A percentile compares a stretch with the other conserved stretches of the same genome.
Evolutionary conservation across 2,797 vertebrate species (phyloP).

Genomic region (Pteropus rufus): DNA sequence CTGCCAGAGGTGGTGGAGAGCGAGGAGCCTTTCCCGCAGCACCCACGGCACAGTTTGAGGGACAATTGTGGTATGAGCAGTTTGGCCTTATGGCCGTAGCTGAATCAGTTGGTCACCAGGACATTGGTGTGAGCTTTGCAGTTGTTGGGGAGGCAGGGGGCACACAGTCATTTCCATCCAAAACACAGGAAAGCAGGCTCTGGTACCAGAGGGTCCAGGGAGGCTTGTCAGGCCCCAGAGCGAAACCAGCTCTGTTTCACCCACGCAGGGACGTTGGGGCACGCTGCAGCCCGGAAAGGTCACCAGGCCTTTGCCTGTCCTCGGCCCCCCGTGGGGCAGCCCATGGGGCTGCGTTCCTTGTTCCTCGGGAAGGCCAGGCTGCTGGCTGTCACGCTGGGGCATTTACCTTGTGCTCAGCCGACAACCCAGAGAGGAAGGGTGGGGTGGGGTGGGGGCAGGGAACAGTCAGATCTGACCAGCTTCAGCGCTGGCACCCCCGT

Average conservation of each 20-base stretch:
- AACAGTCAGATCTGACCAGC: neutral
- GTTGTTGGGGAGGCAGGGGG: no score
- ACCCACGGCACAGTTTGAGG: accelerated
- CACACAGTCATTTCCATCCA: neutral
- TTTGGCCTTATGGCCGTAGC: accelerated
- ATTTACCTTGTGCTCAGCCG: neutral
- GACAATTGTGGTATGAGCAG: neutral
- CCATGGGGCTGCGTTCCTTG: neutral
- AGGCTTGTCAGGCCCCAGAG: neutral
- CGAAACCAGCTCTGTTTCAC: neutral
- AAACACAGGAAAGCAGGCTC: neutral
- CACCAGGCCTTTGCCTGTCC: neutral
- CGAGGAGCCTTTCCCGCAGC: neutral
- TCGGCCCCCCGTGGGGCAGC: no score
- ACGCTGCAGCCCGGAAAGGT: no score
- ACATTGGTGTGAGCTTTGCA: neutral
- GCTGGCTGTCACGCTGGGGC: neutral
- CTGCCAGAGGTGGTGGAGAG: no score
- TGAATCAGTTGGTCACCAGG: neutral
- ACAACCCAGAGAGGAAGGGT: neutral
- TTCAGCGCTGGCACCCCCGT: neutral
- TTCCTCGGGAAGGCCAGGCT: neutral
- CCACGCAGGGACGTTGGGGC: no score
- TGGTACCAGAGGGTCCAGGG: neutral
- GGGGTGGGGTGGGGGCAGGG: neutral